Base-by-base conservation (phyloP, 2,113 vertebrate genomes). In the Xiphias gladius region DNA sequence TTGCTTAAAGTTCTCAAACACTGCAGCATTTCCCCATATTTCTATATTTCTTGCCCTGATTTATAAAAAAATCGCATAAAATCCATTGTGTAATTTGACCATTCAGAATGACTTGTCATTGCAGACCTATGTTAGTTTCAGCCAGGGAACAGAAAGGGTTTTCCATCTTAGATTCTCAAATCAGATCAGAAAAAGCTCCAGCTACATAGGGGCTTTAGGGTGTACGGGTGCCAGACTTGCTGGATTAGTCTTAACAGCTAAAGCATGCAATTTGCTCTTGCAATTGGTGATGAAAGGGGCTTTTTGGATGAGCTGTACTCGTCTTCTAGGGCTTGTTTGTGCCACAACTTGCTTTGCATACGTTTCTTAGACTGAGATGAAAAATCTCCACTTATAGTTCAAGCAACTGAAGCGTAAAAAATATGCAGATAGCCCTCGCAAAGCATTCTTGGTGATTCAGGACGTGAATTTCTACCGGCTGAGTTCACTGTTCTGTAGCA, bases 201-300 rank as follows among this genome's bases (percentile, higher is more conserved):
- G 64, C 80, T 67, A 63, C 32, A 32, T 58, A 0, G 80, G 41
- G 77, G 77, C 80, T 90, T 89, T 88, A 59, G 79, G 74, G 66
- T 73, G 83, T 69, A 26, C 17, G 75, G 84, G 69, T 85, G 88
- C 90, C 88, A 89, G 84, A 82, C 83, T 79, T 12, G 79, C 80
- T 86, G 89, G 89, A 91, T 91, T 91, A 90, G 84, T 86, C 76
- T 89, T 83, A 93, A 84, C 89, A 88, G 90, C 88, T 90, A 82
- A 89, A 91, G 85, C 86, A 66, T n/a, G 30, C 84, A 78, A 78
- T 91, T 90, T 90, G 73, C 86, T 82, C 62, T 70, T 65, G 77
- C 77, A 26, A 74, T 83, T 68, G 79, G 71, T 73, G 85, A 91
- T 89, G 88, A 91, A 85, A 76, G 86, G 67, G 76, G 77, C 69